Conservation (phyloP, 2,888 invertebrate species). For the Notodromas monacha region DNA sequence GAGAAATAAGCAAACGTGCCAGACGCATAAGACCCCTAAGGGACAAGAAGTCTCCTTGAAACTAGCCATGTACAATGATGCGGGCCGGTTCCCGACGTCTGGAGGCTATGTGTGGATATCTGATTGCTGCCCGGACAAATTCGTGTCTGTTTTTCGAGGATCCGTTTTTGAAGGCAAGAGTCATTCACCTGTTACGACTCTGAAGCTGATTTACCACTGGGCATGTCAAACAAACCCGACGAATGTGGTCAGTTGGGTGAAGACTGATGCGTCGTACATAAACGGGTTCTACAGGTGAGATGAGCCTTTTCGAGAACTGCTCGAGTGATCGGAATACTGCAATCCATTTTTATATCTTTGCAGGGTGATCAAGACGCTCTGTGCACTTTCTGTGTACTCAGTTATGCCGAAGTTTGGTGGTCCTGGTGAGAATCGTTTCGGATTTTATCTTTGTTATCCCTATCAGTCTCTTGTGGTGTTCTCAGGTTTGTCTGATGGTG, state of each 20-base stretch:
- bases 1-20: not conserved
- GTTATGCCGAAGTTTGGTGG: slow-evolving; percentile 40
- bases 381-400: slow-evolving; percentile 43
- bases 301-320: too few species aligned
- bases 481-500: too few species aligned
- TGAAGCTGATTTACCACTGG: slow-evolving; percentile 67
- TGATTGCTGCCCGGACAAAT: slow-evolving; percentile 48
- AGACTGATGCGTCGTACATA: slow-evolving; percentile 26
- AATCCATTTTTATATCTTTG: too few species aligned
- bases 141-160: slow-evolving; percentile 53
- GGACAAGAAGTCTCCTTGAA: not conserved
- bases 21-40: not conserved
- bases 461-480: too few species aligned
- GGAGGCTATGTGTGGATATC: slow-evolving; percentile 75
- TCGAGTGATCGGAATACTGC: too few species aligned
- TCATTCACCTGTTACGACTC: slow-evolving; percentile 42
- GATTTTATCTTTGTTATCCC: too few species aligned
- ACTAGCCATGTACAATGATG: not conserved
- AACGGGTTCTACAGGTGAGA: slow-evolving; percentile 33
- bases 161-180: slow-evolving; percentile 57
- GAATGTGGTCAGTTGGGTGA: slow-evolving; percentile 61
- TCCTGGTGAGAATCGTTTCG: too few species aligned
- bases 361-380: slow-evolving; percentile 31
- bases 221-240: slow-evolving; percentile 59
- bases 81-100: not conserved